Evolutionary conservation across 2,797 vertebrate species (phyloP).

Genomic region (Podarcis siculus): DNA sequence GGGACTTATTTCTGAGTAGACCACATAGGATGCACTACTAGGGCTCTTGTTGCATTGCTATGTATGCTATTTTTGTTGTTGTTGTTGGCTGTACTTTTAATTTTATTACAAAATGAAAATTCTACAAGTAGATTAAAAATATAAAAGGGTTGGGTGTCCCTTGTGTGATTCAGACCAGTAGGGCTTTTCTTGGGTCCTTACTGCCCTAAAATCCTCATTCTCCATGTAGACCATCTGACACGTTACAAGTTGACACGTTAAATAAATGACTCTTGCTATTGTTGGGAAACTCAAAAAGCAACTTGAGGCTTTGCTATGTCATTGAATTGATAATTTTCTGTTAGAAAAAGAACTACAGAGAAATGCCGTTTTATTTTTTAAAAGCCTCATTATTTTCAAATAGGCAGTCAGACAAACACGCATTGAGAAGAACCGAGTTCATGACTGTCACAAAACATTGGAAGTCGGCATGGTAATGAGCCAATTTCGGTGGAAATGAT

Average conservation of each 20-base stretch:
- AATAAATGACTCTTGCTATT: slow-evolving; percentile 23
- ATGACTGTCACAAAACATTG: slow-evolving; percentile 66
- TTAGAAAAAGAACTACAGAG: neutral
- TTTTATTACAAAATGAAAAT: neutral
- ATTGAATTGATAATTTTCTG: slow-evolving; percentile 7
- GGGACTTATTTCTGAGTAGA: too few relatives aligned
- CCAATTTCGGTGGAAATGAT: slow-evolving; percentile 78
- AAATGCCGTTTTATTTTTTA: neutral
- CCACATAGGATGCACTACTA: too few relatives aligned
- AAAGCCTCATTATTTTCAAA: slow-evolving; percentile 60
- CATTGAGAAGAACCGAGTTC: slow-evolving; percentile 64
- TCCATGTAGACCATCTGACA: neutral
- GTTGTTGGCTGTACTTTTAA: neutral
- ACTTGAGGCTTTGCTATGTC: slow-evolving; percentile 35
- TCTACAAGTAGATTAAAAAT: neutral
- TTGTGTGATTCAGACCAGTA: neutral
- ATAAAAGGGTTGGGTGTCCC: too few relatives aligned
- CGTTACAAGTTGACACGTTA: slow-evolving; percentile 36
- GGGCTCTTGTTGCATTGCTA: too few relatives aligned
- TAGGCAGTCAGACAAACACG: slow-evolving; percentile 61
- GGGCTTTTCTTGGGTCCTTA: neutral
- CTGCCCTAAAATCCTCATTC: neutral
- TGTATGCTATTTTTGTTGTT: neutral
- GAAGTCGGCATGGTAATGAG: slow-evolving; percentile 75
- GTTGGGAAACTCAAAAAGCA: slow-evolving; percentile 40